These are phyloP conservation scores for Heterodera carotae DNA, from an alignment of 1,140 invertebrate genomes.

Conservation along the genomic window DNA sequence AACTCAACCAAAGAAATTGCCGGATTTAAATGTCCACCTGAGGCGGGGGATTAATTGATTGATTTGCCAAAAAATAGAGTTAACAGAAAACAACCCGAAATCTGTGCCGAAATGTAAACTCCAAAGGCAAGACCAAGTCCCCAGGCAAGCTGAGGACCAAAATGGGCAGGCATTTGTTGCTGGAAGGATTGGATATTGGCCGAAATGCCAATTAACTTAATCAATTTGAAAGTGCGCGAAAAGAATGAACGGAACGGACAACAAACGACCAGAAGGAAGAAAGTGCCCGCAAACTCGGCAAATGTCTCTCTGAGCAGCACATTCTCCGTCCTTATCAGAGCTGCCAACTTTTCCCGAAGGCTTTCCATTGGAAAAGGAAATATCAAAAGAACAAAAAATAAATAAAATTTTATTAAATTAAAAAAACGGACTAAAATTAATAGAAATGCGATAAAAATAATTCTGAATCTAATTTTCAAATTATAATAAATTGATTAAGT, in stretches of 20 bases:
- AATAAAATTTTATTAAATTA: too few species aligned
- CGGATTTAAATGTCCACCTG: conserved; percentile 72
- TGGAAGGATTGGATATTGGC: conserved; percentile 55
- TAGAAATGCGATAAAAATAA: too few species aligned
- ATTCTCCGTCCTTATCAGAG: conserved; percentile 46
- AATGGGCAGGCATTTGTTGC: background rate
- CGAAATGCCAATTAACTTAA: conserved; percentile 58
- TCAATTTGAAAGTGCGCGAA: background rate
- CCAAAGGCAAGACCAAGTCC: conserved; percentile 51
- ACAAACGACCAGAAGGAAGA: conserved; percentile 69
- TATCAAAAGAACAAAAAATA: conserved; percentile 1
- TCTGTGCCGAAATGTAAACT: conserved; percentile 46
- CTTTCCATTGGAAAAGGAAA: conserved; percentile 34
- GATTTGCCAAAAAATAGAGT: background rate
- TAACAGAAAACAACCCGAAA: conserved; percentile 47
- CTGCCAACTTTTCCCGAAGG: conserved; percentile 44
- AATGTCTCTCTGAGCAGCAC: conserved; percentile 65
- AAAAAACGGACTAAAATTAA: too few species aligned
- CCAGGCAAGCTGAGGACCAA: conserved; percentile 47
- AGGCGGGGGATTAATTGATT: conserved; percentile 2
- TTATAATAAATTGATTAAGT: too few species aligned
- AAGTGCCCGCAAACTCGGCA: conserved; percentile 69
- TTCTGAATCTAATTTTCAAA: too few species aligned
- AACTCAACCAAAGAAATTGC: conserved; percentile 70
- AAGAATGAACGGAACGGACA: too few species aligned